Base-by-base conservation (phyloP, 2,888 invertebrate genomes). In the Caenorhabditis sulstoni region DNA sequence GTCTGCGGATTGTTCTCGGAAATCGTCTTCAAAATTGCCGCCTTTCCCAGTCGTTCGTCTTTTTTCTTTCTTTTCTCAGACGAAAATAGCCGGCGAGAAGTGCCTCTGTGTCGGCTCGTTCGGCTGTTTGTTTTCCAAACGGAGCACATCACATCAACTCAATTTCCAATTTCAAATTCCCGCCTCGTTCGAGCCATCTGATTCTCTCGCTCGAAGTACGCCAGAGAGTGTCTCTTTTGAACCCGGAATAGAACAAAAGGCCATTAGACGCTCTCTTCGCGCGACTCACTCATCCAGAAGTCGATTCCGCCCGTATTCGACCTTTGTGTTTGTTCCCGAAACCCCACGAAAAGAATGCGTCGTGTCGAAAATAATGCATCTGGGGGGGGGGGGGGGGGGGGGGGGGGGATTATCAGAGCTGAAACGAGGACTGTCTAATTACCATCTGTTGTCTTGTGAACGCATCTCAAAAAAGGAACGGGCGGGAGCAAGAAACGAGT, bases 161-260 rank as follows among this genome's bases (percentile, higher is more conserved):
- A 71, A 64, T 71, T 71, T 71, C 71, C 71, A 71, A 71, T 71
- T 71, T 71, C 62, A 57, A 71, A 71, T 70, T 70, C 53, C 61
- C 61, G 52, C 41, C 14, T 67, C 67, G 67, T 67, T 67, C 67
- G 22, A 39, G 44, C 65, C 53, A 23, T 41, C 11, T 14, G 55
- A 66, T 66, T 66, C 55, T 53, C 3, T 41, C 3, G 4, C 14
- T 14, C 11, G 41, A 16, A 16, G 3, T 66, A 55, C 52, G n/a
- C 41, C 22, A n/a, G n/a, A n/a, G n/a, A 29, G 29, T 29, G 4
- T 29, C 29, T 29, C 4, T 29, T 3, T 29, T 49, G 59, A 52
- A 58, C 50, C 58, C 44, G 53, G 52, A 61, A 67, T 67, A 58
- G 49, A 23, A 67, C 9, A 18, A 41, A 29, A 50, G 55, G 66